Evolutionary conservation across 1,140 invertebrate species (phyloP), one percentile per base, ranked within the genome.

Genomic region (Eriocheir sinensis): DNA sequence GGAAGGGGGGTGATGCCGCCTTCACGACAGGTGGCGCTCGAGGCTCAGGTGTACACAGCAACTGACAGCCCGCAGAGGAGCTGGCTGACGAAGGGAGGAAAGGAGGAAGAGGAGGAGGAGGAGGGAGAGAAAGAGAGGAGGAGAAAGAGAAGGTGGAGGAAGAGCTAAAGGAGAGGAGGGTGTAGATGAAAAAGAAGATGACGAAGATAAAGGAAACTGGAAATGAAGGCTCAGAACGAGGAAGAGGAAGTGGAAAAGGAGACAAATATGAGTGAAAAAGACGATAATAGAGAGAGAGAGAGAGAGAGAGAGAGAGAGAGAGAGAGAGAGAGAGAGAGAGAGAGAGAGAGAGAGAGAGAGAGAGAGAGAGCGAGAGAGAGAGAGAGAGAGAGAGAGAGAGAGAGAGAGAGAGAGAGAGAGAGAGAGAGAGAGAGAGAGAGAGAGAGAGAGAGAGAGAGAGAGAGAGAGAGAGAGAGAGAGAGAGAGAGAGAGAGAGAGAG

Each of bases 401-500:
- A 36, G 34, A 40, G 40, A 86, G 40, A 44, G 40, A 86, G 40
- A 86, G 83, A 21, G 83, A 36, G 34, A 21, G 34, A 36, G 15
- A 36, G 40, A 41, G 81, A 85, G 81, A 40, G 32, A 40, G 38
- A 40, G 38, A 40, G 81, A 38, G 38, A 85, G 81, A 40, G 36
- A 89, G 38, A 38, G 81, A 85, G 38, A 41, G n/a, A 72, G 83
- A 41, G 40, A 86, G 36, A 86, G 40, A 41, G 40, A 86, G 83
- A 86, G 83, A 86, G 34, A 86, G 40, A 86, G 83, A 30, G 32
- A 90, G 89, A 48, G 32, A 34, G 32, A 90, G 44, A 53, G 27
- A 3, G 27, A 41, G 36, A 90, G 32, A 90, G 3, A 34, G 17
- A 91, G 2, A 79, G 41, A 41, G 4, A 80, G 81, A 85, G 81